Conservation (phyloP, 2,797 vertebrate species). For the Euthynnus affinis region DNA sequence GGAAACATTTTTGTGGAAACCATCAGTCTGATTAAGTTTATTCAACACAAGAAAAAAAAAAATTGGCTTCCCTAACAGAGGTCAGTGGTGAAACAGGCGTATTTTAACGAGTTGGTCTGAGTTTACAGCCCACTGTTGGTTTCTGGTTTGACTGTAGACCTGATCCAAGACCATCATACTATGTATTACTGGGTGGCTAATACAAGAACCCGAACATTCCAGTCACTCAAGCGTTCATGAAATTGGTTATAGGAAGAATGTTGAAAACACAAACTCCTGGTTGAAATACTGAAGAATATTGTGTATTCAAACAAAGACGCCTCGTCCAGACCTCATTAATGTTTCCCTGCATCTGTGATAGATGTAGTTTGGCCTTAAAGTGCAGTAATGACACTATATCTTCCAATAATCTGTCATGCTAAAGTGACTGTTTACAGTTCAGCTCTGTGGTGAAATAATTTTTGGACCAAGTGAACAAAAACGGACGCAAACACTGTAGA, state of each 20-base stretch:
- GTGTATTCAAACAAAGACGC: too few species aligned
- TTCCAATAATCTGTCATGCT: too few species aligned
- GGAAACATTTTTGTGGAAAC: slow-evolving; percentile 43
- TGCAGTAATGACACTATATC: too few species aligned
- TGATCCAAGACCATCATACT: background rate
- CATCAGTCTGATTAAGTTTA: slow-evolving; percentile 28
- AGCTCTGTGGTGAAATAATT: background rate
- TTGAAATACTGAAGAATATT: too few species aligned
- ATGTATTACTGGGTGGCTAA: background rate
- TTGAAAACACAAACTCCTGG: too few species aligned
- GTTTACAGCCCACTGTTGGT: slow-evolving; percentile 6
- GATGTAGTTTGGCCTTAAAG: too few species aligned
- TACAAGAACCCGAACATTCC: background rate
- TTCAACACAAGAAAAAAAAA: background rate
- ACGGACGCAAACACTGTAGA: background rate
- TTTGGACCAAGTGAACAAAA: background rate
- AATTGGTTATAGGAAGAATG: background rate
- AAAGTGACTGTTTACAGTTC: background rate
- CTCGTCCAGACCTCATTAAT: too few species aligned
- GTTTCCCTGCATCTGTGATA: too few species aligned
- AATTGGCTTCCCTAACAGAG: background rate
- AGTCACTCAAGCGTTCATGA: background rate
- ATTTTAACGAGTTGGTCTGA: slow-evolving; percentile 12
- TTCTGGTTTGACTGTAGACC: slow-evolving; percentile 27
- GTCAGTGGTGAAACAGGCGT: slow-evolving; percentile 9